A percentile compares a stretch with the other conserved stretches of the same genome.
Conservation (phyloP, 2,888 invertebrate species). For the Oeneis ivallda region DNA sequence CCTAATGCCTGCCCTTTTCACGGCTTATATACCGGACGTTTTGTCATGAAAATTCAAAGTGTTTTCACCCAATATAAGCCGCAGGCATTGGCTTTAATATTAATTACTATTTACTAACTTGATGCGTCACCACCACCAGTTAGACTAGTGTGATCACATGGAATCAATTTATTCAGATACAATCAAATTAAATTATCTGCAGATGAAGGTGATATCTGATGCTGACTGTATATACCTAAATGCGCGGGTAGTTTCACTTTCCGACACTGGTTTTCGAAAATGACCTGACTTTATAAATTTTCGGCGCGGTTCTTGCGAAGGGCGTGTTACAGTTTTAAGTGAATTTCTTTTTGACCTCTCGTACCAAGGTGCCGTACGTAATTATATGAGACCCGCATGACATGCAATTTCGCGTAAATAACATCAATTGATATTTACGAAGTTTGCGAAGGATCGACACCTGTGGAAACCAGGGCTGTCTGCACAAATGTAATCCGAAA, state of each 20-base stretch:
- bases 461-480: conserved; percentile 33
- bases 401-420: conserved; percentile 74
- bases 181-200: neutral
- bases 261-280: conserved; percentile 80
- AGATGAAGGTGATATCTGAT: neutral
- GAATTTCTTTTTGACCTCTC: conserved; percentile 82
- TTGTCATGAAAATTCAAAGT: too few relatives aligned
- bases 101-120: too few relatives aligned
- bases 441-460: conserved; percentile 38
- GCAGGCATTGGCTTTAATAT: too few relatives aligned
- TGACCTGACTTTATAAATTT: conserved; percentile 77
- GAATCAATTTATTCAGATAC: neutral
- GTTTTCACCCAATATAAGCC: too few relatives aligned
- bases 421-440: conserved; percentile 71
- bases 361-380: conserved; percentile 74
- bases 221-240: conserved; percentile 53
- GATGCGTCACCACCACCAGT: neutral
- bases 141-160: neutral
- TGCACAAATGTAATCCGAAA: conserved; percentile 20
- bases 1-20: too few relatives aligned
- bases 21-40: too few relatives aligned
- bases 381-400: conserved; percentile 64
- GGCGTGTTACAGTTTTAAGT: conserved; percentile 80
- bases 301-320: conserved; percentile 66
- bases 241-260: conserved; percentile 80